phyloP scores from a whole-genome alignment of 2,113 vertebrate genomes.

The Python bivittatus region DNA sequence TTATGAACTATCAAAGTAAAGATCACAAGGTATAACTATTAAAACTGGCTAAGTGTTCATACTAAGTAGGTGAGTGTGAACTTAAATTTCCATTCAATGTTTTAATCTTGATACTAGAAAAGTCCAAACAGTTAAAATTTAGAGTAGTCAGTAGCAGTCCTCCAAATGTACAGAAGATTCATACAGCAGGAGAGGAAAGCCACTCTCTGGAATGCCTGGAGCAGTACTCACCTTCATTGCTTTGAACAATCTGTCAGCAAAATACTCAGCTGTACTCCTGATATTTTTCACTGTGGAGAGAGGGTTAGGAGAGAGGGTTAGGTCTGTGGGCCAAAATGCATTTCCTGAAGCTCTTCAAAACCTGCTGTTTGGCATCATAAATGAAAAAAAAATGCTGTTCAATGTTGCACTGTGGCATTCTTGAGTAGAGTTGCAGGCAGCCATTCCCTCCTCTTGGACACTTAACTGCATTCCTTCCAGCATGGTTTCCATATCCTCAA shows the following conservation, averaged over 20 bases:
- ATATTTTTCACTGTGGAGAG: slow-evolving; percentile 84
- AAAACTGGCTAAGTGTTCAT: background rate
- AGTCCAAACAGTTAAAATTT: background rate
- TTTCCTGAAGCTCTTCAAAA: background rate
- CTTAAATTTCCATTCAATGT: background rate
- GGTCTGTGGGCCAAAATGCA: background rate
- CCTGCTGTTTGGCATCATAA: too few species aligned
- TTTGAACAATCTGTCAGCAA: slow-evolving; percentile 90
- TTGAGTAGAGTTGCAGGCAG: background rate
- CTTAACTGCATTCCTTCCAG: background rate
- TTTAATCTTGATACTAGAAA: background rate
- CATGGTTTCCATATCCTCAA: background rate
- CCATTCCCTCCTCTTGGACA: background rate
- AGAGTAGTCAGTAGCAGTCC: background rate
- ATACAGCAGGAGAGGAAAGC: background rate
- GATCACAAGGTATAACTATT: background rate
- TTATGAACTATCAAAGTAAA: background rate
- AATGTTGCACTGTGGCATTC: background rate
- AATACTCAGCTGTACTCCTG: slow-evolving; percentile 88
- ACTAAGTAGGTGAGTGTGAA: background rate
- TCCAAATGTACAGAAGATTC: background rate
- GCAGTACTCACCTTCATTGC: slow-evolving; percentile 90
- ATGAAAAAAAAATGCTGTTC: background rate
- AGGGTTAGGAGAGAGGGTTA: background rate
- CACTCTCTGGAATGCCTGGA: background rate